phyloP scores from a whole-genome alignment of 2,797 vertebrate genomes.

The Neostethus bicornis region DNA sequence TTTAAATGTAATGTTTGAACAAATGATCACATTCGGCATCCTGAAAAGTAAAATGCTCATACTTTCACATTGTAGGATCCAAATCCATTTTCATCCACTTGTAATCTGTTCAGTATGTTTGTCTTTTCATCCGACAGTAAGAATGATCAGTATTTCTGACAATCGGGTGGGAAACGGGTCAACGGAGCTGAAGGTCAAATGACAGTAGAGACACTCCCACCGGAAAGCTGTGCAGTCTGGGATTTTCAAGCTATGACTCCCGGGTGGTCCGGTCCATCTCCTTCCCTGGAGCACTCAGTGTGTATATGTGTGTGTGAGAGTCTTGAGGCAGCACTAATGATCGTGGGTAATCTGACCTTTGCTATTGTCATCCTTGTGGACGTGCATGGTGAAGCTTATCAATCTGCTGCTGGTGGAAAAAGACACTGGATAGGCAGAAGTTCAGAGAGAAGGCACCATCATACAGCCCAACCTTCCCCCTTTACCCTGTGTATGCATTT shows the following conservation, averaged over 20 bases:
- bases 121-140: conserved; percentile 16
- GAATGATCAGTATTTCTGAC: conserved; percentile 27
- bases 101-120: not conserved
- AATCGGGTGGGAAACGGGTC: conserved; percentile 49
- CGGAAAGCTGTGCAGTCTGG: conserved; percentile 63
- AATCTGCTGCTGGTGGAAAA: conserved; percentile 54
- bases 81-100: not conserved
- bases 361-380: conserved; percentile 68
- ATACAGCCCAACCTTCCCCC: conserved; percentile 26
- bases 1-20: not conserved
- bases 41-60: not conserved
- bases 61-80: not conserved
- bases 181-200: conserved; percentile 68
- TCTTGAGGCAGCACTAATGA: conserved; percentile 69
- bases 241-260: conserved; percentile 61
- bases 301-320: conserved; percentile 36
- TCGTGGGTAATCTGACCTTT: conserved; percentile 71
- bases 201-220: conserved; percentile 60
- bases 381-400: conserved; percentile 62
- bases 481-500: conserved; percentile 13
- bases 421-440: conserved; percentile 62
- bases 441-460: conserved; percentile 38
- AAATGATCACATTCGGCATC: not conserved
- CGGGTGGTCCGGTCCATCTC: conserved; percentile 81
- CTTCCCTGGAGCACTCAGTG: conserved; percentile 23